Percentiles rank a stretch among this genome's conserved stretches.
These are phyloP conservation scores for Masticophis lateralis DNA, from an alignment of 2,797 vertebrate genomes.

Conservation along the genomic window DNA sequence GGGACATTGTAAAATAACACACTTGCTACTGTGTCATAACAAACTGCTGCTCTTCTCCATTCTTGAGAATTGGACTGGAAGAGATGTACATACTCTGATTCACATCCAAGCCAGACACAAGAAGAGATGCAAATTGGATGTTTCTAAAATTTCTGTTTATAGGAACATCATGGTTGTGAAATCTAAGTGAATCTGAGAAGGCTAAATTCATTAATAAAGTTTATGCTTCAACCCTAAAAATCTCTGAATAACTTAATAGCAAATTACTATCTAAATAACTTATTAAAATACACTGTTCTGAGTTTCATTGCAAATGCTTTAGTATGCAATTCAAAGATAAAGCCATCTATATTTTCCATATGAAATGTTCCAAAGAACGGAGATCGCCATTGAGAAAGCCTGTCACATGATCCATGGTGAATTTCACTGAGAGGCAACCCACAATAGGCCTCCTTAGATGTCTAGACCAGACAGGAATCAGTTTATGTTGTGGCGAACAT, in stretches of 20 bases:
- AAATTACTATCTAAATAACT: background rate
- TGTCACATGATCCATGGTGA: background rate
- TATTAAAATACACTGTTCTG: conserved; percentile 36
- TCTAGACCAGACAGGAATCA: background rate
- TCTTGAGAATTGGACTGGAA: background rate
- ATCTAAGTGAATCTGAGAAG: conserved; percentile 5
- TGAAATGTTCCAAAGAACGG: background rate
- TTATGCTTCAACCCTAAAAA: background rate
- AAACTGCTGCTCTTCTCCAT: background rate
- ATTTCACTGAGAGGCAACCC: background rate
- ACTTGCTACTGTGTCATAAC: background rate
- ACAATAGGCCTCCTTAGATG: background rate
- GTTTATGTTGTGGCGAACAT: background rate
- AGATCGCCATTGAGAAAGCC: background rate
- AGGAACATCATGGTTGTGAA: background rate
- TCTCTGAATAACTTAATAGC: background rate
- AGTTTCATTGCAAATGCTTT: conserved; percentile 40
- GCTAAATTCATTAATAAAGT: conserved; percentile 5
- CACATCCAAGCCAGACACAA: background rate
- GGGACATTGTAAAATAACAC: background rate
- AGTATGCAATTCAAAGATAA: background rate
- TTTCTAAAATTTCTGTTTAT: background rate
- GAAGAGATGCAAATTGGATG: background rate
- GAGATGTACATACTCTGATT: background rate
- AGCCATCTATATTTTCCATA: background rate